Base-by-base conservation (phyloP, 2,113 vertebrate genomes). In the Pterophyllum scalare region DNA sequence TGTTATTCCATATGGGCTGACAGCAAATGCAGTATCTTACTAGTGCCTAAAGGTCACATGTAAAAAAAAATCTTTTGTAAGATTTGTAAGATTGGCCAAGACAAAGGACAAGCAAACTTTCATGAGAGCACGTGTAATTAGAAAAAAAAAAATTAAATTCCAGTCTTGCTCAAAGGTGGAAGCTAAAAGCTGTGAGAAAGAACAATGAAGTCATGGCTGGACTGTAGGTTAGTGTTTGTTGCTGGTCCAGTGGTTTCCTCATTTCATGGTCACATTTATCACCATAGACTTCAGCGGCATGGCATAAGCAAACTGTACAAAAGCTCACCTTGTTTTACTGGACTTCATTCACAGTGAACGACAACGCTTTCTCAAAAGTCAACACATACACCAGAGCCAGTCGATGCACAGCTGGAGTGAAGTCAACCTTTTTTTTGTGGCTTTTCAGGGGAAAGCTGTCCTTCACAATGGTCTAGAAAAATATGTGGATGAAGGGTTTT, bases 331-430 rank as follows among this genome's bases (percentile, higher is more conserved):
- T 91, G 70, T 64, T 74, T 35, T 14, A 67, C 54, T 78, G 12
- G 10, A 46, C 77, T 74, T 78, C 91, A 76, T 92, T 94, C 90
- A 93, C 87, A 91, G 89, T 90, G 85, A 82, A 80, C 87, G 35
- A 72, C 56, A 78, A 59, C 83, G 77, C 26, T 49, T 59, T 74
- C 19, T 59, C 17, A 59, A 54, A 84, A 46, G 80, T 83, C 84
- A 65, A 70, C 38, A 80, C 22, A 72, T 57, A 28, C 20, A 3
- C 22, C 22, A 24, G 35, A 61, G 40, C 56, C 46, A 59, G 38
- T 38, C 14, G 79, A 65, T 74, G 70, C 58, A 72, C 79, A 43
- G 61, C 8, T 76, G n/a, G 43, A 58, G 13, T 24, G 15, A 70
- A 59, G 64, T 79, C 62, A 65, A 58, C 6, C 59, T 77, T 33